A percentile compares a stretch with the other conserved stretches of the same genome.
These are phyloP conservation scores for Ophioninae sp. DNA, from an alignment of 2,888 invertebrate species.

Conservation along the genomic window DNA sequence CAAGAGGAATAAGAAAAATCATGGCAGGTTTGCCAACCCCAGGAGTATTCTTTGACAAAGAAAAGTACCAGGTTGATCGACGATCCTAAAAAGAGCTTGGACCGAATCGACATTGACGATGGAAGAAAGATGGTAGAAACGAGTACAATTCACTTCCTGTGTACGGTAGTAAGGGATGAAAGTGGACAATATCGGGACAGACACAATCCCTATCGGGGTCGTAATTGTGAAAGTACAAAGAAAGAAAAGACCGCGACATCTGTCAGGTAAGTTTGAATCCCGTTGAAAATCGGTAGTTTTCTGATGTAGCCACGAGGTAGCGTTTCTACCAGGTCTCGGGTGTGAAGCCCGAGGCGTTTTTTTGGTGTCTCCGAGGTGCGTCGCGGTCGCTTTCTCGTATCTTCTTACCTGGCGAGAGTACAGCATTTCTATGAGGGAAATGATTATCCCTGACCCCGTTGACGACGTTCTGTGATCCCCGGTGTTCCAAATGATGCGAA, in stretches of 20 bases:
- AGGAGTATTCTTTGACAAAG: background rate
- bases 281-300: background rate
- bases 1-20: background rate
- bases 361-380: background rate
- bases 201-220: background rate
- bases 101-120: background rate
- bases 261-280: slow-evolving; percentile 29
- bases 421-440: slow-evolving; percentile 66
- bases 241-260: slow-evolving; percentile 36
- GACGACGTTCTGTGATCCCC: slow-evolving; percentile 59
- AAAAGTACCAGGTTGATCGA: background rate
- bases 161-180: background rate
- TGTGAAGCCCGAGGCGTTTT: background rate
- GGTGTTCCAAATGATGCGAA: slow-evolving; percentile 67
- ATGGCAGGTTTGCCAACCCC: background rate
- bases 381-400: background rate
- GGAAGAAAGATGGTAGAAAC: background rate
- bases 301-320: background rate
- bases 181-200: background rate
- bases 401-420: slow-evolving; percentile 70
- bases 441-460: slow-evolving; percentile 64
- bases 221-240: slow-evolving; percentile 21
- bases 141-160: slow-evolving; percentile 12
- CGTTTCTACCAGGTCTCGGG: background rate
- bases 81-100: background rate